A percentile compares a stretch with the other conserved stretches of the same genome.
Evolutionary conservation across 2,113 vertebrate genomes (phyloP).

Genomic region (Mormyrus iriodes): DNA sequence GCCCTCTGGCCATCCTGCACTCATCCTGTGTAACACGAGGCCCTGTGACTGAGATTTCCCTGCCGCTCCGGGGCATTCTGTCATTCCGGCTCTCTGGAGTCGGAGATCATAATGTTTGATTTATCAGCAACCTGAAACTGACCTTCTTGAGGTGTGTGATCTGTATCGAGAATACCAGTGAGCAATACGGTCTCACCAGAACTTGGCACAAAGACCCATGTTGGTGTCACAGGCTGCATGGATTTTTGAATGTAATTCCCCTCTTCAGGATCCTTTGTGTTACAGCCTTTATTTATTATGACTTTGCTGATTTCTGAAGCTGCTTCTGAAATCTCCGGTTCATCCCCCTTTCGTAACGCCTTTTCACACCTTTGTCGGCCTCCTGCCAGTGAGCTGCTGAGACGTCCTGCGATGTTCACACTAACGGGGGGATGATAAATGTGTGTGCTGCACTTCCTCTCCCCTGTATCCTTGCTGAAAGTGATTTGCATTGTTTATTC

Average conservation of each 20-base stretch:
- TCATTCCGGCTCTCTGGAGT: slow-evolving; percentile 31
- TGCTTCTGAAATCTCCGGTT: not conserved
- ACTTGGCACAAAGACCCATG: not conserved
- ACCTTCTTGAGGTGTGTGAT: not conserved
- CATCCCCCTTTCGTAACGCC: not conserved
- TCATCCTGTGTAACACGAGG: slow-evolving; percentile 47
- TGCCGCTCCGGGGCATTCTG: slow-evolving; percentile 43
- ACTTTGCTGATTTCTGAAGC: not conserved
- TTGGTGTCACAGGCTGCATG: not conserved
- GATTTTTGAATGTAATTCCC: not conserved
- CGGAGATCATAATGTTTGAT: not conserved
- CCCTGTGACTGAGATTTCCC: slow-evolving; percentile 35
- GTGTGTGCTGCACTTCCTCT: not conserved
- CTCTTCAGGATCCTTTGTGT: not conserved
- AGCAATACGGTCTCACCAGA: not conserved
- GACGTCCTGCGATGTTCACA: not conserved
- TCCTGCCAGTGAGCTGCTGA: not conserved
- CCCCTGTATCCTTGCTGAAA: not conserved
- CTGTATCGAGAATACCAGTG: not conserved
- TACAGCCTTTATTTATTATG: not conserved
- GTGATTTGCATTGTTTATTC: not conserved
- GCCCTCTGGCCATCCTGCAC: slow-evolving; percentile 41
- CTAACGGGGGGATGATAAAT: not conserved
- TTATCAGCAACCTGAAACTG: not conserved
- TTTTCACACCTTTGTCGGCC: not conserved